phyloP scores from a whole-genome alignment of 2,888 invertebrate species.

The Theristus sp. region DNA sequence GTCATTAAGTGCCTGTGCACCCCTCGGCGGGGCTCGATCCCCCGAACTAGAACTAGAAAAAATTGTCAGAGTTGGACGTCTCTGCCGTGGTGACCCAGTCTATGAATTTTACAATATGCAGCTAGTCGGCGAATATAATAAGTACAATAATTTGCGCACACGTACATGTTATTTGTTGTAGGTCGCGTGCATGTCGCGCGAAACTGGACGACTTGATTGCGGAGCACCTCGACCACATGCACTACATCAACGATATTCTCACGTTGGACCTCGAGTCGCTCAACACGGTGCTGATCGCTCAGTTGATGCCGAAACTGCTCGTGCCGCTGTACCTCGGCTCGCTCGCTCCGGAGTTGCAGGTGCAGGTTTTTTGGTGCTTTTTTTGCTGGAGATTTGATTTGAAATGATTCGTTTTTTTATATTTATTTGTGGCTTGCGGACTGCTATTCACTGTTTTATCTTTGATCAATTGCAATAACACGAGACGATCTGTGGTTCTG shows the following conservation, averaged over 20 bases:
- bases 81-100: no score
- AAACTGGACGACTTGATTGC: conserved; percentile 80
- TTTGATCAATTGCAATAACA: no score
- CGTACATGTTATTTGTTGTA: no score
- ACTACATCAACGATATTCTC: conserved; percentile 88
- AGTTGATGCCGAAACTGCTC: conserved; percentile 71
- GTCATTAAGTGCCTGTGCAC: no score
- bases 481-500: no score
- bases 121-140: no score
- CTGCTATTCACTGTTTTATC: not conserved
- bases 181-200: conserved; percentile 45
- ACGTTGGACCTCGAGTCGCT: conserved; percentile 72
- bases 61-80: no score
- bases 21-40: no score
- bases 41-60: no score
- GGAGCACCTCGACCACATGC: conserved; percentile 87
- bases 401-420: no score
- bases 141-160: no score
- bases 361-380: not conserved
- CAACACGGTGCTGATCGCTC: conserved; percentile 80
- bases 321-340: conserved; percentile 86
- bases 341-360: conserved; percentile 1
- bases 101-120: no score
- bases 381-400: conserved; percentile 1
- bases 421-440: not conserved